Base-by-base conservation (phyloP, 2,888 invertebrate species). In the Colletes collaris region DNA sequence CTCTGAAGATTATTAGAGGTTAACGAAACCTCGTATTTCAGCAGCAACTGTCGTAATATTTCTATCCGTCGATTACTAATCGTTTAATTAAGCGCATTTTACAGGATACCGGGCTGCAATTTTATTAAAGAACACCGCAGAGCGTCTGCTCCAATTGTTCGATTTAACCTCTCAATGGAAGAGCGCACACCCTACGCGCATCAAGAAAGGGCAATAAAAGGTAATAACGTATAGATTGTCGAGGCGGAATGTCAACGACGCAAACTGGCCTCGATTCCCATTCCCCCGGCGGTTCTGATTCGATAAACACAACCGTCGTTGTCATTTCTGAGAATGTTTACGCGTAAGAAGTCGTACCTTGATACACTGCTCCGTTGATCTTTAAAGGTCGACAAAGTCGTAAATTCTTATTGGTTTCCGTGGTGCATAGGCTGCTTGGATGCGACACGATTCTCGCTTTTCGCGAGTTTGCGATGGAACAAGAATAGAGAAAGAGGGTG, bases 171-270 rank as follows among this genome's bases (percentile, higher is more conserved):
- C 68, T 81, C 77, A 75, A 81, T 74, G 82, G 82, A 76, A 81
- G 70, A 59, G 56, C 56, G 81, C 70, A 70, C 82, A 82, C 82
- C 81, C 81, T 71, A 37, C 11, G 63, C 19, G 40, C 40, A 10
- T 19, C 49, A 40, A 65, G 59, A 86, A 85, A 85, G 83, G 78
- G 73, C 71, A 76, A 83, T 84, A 85, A 85, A 83, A 80, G 84
- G 86, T 88, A 86, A 89, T 88, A 86, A 85, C 72, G 72, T 85
- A 79, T 81, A 79, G 83, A 78, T 83, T 80, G 82, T 79, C 60
- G 63, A 35, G 77, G 80, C 80, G 84, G 89, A 90, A 90, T 90
- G 89, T 88, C 89, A 89, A 78, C 87, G 83, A 75, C 79, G 85
- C 74, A 85, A 87, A 88, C 83, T 87, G 83, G 77, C 84, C 74